Evolutionary conservation across 2,113 vertebrate species (phyloP), one percentile per base, ranked within the genome.

Genomic region (Chloroceryle aenea): DNA sequence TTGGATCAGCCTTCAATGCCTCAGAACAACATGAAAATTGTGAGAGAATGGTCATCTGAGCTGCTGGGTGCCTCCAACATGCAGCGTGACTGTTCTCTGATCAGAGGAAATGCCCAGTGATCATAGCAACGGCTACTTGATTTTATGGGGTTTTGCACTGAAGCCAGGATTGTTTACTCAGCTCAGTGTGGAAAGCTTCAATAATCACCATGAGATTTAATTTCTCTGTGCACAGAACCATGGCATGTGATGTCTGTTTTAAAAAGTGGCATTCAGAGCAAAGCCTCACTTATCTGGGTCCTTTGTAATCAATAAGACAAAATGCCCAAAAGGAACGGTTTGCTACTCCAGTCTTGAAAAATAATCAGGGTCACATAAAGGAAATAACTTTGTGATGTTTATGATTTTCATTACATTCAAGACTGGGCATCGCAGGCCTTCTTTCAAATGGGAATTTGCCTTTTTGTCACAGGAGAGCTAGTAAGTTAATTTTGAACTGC

Each of bases 191-290:
- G 61, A 93, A 89, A 89, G 56, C 69, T 92, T 89, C 56, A 87
- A n/a, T 89, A 90, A 90, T 91, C 82, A 85, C 72, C 22, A 75
- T 9, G 69, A 90, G 91, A 85, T 92, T 84, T 91, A 81, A 92
- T 93, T 95, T 93, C 77, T 93, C 42, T 87, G 84, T 91, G 56
- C 38, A 40, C 27, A 55, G 91, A 92, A 78, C 80, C 40, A 7
- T 64, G 80, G 52, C 40, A 75, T 58, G 48, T 2, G 11, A 87
- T 61, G 69, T 21, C 53, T 93, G 47, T 89, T 90, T 82, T 27
- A 82, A 90, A 63, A 93, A 79, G 80, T 72, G 40, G 4, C 43
- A 59, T 85, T 95, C 61, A 63, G 59, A 82, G 58, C 30, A 89
- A 91, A 78, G 21, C 21, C 16, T 58, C 43, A 36, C 56, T 92